phyloP scores from a whole-genome alignment of 1,140 invertebrate genomes.

The Dreissena polymorpha region DNA sequence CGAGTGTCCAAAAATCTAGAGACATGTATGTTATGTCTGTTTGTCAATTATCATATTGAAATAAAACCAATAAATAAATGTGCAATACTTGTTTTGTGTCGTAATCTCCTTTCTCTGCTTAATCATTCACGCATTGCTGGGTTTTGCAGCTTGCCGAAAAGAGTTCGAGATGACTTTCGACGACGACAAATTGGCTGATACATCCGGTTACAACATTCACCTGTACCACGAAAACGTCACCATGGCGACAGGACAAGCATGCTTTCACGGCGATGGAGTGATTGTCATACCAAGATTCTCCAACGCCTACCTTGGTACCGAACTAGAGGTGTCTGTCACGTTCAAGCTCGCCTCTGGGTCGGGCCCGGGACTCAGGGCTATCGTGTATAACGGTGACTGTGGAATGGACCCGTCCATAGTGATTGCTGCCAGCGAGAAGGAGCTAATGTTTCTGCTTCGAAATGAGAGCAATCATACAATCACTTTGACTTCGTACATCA shows the following conservation, averaged over 20 bases:
- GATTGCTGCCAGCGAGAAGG: conserved; percentile 1
- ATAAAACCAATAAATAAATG: too few relatives aligned
- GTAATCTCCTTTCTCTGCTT: too few relatives aligned
- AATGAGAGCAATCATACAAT: conserved; percentile 31
- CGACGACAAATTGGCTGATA: conserved; percentile 5
- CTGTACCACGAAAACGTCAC: conserved; percentile 25
- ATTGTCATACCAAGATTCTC: conserved; percentile 41
- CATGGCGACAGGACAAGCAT: conserved; percentile 1
- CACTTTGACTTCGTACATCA: neutral
- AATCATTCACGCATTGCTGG: too few relatives aligned
- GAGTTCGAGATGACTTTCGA: conserved; percentile 42
- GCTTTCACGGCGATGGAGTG: conserved; percentile 43
- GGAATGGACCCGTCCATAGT: conserved; percentile 38
- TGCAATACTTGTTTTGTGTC: too few relatives aligned
- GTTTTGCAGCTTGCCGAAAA: conserved; percentile 25
- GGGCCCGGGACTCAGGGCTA: conserved; percentile 16
- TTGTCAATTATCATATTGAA: too few relatives aligned
- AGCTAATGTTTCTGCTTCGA: conserved; percentile 1
- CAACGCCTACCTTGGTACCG: conserved; percentile 38
- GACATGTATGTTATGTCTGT: too few relatives aligned
- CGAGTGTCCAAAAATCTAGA: too few relatives aligned
- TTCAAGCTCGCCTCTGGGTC: neutral
- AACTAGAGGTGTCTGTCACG: neutral
- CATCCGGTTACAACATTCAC: conserved; percentile 29
- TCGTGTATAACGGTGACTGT: conserved; percentile 52